Base-by-base conservation (phyloP, 1,140 invertebrate species). In the Portunus trituberculatus region DNA sequence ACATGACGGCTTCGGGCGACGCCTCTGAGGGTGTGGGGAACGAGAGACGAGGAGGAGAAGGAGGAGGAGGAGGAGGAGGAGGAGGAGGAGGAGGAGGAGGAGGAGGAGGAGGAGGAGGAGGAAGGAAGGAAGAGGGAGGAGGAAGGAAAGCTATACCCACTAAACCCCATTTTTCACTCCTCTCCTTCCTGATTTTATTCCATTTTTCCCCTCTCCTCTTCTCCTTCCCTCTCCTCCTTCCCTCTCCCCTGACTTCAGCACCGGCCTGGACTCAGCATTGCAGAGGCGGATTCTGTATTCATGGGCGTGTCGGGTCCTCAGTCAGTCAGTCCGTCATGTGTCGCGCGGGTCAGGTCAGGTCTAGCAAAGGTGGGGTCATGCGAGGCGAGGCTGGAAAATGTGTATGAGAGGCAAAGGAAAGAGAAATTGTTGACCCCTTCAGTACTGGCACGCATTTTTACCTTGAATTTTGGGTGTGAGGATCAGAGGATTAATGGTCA, bases 221-320 rank as follows among this genome's bases (percentile, higher is more conserved):
- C 3, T 76, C 59, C 20, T 14, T 7, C 39, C 20, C 67, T 16
- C 20, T n/a, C 20, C n/a, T 1, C n/a, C 67, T n/a, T n/a, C n/a
- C 59, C 20, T 14, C 48, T 52, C 48, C 48, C 48, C 52, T 59
- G 52, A 59, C 52, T 10, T 59, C 52, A 59, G 52, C 52, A 59
- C 52, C 0, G 52, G 52, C 52, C 52, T 14, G 52, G 20, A n/a
- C 67, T 76, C 67, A 76, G 67, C n/a, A 76, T 76, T 76, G 67
- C 67, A 76, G n/a, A 76, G 67, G 67, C n/a, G 67, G 67, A 76
- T 76, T 76, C 67, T n/a, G 67, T 76, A 76, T 76, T 76, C 67
- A 76, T 76, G n/a, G n/a, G 67, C 16, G 20, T 25, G 20, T n/a
- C 67, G 67, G 67, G 67, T 76, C 67, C 67, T 76, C 67, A 76